A percentile compares a stretch with the other conserved stretches of the same genome.
Conservation (phyloP, 2,113 vertebrate species). For the Butastur rufipennis region DNA sequence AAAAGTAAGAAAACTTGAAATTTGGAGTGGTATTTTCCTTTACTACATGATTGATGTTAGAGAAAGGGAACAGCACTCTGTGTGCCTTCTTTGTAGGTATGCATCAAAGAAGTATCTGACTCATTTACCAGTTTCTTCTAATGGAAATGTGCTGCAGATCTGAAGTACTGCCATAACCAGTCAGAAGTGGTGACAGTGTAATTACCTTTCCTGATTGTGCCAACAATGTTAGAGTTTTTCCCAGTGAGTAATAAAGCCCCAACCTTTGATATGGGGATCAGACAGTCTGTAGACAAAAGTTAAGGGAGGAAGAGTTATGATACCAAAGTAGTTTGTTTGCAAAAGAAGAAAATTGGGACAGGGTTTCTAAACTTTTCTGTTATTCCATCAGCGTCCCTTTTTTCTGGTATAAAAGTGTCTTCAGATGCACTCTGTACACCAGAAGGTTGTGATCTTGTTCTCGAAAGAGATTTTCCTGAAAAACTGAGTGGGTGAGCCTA, state of each 20-base stretch:
- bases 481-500: background rate
- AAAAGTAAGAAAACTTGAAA: background rate
- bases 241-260: background rate
- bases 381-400: background rate
- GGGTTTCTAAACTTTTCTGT: background rate
- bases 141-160: background rate
- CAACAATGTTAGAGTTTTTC: background rate
- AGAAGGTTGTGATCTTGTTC: background rate
- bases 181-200: background rate
- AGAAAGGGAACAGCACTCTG: background rate
- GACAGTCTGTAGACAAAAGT: background rate
- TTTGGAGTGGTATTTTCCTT: background rate
- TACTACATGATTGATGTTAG: background rate
- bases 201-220: background rate
- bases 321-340: background rate
- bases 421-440: background rate
- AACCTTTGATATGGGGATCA: background rate
- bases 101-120: background rate
- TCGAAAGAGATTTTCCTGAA: background rate
- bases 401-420: background rate
- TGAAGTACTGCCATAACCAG: background rate
- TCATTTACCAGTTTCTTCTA: background rate
- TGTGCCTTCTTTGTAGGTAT: background rate
- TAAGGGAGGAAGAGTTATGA: background rate
- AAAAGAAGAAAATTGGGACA: background rate